Conservation (phyloP, 2,888 invertebrate genomes). For the Beris chalybata region DNA sequence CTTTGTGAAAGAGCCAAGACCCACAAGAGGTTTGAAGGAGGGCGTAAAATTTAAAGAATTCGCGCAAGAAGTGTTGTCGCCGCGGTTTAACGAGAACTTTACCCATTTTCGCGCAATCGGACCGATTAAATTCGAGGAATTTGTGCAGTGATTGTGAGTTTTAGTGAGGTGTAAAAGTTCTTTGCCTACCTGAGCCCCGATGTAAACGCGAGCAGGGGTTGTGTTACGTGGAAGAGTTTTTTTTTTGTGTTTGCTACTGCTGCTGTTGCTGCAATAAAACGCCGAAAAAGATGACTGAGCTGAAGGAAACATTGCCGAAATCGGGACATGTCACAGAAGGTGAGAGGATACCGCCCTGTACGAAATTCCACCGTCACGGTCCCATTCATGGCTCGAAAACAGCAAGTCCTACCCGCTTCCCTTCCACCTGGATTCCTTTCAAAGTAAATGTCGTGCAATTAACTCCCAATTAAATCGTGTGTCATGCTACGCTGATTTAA, state of each 20-base stretch:
- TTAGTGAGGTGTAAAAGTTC: constrained; percentile 9
- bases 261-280: no score
- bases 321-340: constrained; percentile 69
- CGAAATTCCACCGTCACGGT: no score
- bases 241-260: no score
- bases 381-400: background rate
- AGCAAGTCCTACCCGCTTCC: background rate
- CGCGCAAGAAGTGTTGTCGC: constrained; percentile 3
- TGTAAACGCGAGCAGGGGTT: background rate
- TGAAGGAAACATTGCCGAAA: constrained; percentile 63
- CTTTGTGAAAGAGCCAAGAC: no score
- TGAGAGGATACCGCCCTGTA: constrained; percentile 45
- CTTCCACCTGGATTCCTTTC: no score
- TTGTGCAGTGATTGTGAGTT: background rate
- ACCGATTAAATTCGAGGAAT: background rate
- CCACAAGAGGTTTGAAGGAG: no score
- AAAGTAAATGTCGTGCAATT: background rate
- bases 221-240: no score
- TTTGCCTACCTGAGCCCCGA: constrained; percentile 8
- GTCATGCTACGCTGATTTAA: background rate
- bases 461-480: background rate
- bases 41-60: constrained; percentile 2
- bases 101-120: no score
- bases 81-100: background rate
- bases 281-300: constrained; percentile 48